Percentiles rank a stretch among this genome's conserved stretches.
Conservation (phyloP, 2,888 invertebrate genomes). For the Periphyllus acericola region DNA sequence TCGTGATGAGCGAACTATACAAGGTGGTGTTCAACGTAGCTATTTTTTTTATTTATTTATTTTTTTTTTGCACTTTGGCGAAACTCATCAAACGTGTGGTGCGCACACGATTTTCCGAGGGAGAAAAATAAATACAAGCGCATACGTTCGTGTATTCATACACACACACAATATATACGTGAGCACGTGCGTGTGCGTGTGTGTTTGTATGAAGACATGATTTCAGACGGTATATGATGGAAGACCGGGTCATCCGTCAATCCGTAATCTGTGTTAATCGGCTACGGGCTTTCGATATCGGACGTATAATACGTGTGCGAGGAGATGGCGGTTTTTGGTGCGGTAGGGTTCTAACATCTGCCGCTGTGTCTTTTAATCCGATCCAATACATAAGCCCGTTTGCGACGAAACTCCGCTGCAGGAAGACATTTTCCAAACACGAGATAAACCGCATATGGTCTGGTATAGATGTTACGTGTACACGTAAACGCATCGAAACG, state of each 20-base stretch:
- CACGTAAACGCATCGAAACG: neutral
- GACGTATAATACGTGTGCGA: neutral
- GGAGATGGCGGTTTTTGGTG: neutral
- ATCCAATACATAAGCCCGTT: neutral
- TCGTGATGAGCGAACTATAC: constrained; percentile 46
- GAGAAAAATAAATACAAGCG: neutral
- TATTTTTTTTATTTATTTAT: neutral
- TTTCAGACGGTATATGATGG: neutral
- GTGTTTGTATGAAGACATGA: neutral
- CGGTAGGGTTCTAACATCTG: constrained; percentile 36
- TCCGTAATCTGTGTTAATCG: constrained; percentile 43
- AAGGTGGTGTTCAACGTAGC: neutral
- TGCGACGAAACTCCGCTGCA: neutral
- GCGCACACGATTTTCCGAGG: constrained; percentile 23
- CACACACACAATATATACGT: too few species aligned
- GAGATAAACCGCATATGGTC: neutral
- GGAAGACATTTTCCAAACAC: neutral
- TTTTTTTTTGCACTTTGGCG: constrained; percentile 25
- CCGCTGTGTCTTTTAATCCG: neutral
- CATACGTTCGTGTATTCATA: neutral
- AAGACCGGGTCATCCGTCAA: constrained; percentile 48
- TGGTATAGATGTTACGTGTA: neutral
- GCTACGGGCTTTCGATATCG: constrained; percentile 16
- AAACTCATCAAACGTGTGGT: constrained; percentile 28
- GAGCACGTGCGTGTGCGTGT: neutral